Evolutionary conservation across 2,113 vertebrate species (phyloP).

Genomic region (Ciconia maguari): DNA sequence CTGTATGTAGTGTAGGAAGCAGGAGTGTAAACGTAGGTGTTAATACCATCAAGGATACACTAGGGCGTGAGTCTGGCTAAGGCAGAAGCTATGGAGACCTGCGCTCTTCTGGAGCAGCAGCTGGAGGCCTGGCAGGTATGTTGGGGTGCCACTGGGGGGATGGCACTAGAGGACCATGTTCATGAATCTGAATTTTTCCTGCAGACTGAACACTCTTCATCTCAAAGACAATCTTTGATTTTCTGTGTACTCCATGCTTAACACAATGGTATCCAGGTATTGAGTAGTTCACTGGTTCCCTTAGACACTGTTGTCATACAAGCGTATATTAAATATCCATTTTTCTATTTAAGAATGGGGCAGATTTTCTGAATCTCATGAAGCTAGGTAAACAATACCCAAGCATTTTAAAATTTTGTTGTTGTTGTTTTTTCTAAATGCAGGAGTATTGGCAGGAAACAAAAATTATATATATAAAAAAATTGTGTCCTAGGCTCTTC

Average conservation of each 20-base stretch:
- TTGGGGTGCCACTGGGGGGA: neutral
- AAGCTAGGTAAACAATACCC: neutral
- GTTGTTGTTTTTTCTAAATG: neutral
- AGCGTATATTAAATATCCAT: neutral
- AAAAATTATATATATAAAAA: neutral
- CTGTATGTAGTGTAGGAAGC: neutral
- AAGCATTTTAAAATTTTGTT: neutral
- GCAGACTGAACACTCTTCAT: neutral
- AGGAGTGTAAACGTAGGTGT: neutral
- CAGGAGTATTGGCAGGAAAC: neutral
- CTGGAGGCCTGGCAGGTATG: neutral
- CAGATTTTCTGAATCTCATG: neutral
- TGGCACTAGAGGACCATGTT: neutral
- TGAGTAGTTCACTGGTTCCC: neutral
- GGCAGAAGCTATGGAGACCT: neutral
- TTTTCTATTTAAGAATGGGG: neutral
- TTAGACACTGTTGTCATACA: neutral
- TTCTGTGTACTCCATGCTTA: neutral
- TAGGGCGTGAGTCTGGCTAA: fast-evolving
- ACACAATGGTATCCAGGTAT: neutral
- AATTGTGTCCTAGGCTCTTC: neutral
- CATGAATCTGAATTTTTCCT: neutral
- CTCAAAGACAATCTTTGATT: neutral
- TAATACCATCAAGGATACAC: too few relatives aligned
- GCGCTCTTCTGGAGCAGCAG: neutral